Evolutionary conservation across 2,797 vertebrate species (phyloP), one percentile per base, ranked within the genome.

Genomic region (Urophycis tenuis): DNA sequence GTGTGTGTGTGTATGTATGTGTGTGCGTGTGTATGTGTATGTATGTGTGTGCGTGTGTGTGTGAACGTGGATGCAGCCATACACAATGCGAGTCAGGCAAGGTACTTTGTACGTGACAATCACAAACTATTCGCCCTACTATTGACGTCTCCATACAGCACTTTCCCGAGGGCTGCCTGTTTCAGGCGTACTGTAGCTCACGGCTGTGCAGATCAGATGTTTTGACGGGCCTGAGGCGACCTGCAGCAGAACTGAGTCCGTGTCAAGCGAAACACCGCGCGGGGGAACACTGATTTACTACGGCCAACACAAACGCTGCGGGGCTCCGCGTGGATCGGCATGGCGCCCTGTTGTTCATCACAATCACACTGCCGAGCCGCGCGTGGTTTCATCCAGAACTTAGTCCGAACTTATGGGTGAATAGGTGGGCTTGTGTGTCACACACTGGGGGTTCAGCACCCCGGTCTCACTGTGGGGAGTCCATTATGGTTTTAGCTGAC

Each of bases 271-370:
- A 85, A 84, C 80, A 60, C 0, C 78, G 78, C 83, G 84, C 85
- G 74, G 74, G 81, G 83, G 82, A 85, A 86, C 88, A 89, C 88
- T 83, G 88, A 90, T 88, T 83, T 83, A 86, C 85, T 80, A 82
- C 78, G 75, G 84, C 86, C 85, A 87, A 88, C 85, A 82, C 71
- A 32, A 83, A 78, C 77, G 74, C 73, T 83, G 79, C 71, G 49
- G 75, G 39, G 60, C 74, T 53, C 78, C 45, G 36, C 32, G 17
- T 45, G 41, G 41, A 11, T 15, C 10, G 1, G 41, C 41, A 45
- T 45, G 41, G 41, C 41, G 2, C 14, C 41, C 41, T 15, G 41
- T 45, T 45, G 12, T 45, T 45, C 15, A 3, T 2, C 41, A 45
- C 41, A 67, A n/a, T 11, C 22, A 67, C 60, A 67, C 22, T 12